Evolutionary conservation across 2,797 vertebrate genomes (phyloP).

Genomic region (Champsocephalus gunnari): DNA sequence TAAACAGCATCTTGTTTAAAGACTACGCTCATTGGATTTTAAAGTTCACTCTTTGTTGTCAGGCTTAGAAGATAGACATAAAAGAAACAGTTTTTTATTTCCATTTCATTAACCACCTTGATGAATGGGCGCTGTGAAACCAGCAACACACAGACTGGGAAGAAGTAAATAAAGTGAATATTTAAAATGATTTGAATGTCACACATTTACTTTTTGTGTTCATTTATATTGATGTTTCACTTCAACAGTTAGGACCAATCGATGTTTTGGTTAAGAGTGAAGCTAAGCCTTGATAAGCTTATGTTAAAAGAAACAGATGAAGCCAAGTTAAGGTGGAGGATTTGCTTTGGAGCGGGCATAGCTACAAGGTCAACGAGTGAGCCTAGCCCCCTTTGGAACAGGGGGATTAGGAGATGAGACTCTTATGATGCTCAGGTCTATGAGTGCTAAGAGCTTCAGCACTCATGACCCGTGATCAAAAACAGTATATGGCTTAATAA

Average conservation of each 20-base stretch:
- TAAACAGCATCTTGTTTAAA: slow-evolving; percentile 51
- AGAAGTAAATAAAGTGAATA: background rate
- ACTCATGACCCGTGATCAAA: slow-evolving; percentile 59
- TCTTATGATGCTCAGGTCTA: slow-evolving; percentile 59
- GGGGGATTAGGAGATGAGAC: slow-evolving; percentile 59
- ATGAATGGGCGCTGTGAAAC: slow-evolving; percentile 55
- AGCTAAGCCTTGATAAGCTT: slow-evolving; percentile 31
- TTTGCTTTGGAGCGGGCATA: slow-evolving; percentile 43
- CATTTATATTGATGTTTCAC: slow-evolving; percentile 9
- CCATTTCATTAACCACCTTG: slow-evolving; percentile 50
- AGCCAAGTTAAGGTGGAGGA: slow-evolving; percentile 60
- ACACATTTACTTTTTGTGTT: slow-evolving; percentile 5
- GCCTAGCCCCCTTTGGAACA: slow-evolving; percentile 17
- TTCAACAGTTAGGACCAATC: slow-evolving; percentile 24
- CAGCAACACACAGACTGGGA: slow-evolving; percentile 5
- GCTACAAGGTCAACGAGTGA: slow-evolving; percentile 50
- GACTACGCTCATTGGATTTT: slow-evolving; percentile 33
- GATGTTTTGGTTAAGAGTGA: slow-evolving; percentile 35
- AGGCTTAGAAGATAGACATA: slow-evolving; percentile 60
- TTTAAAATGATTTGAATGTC: slow-evolving; percentile 12
- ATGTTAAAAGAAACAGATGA: slow-evolving; percentile 30
- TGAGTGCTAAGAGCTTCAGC: slow-evolving; percentile 42
- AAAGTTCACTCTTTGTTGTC: slow-evolving; percentile 56
- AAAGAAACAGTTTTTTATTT: slow-evolving; percentile 68
- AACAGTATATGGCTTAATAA: slow-evolving; percentile 61